Conservation (phyloP, 1,140 invertebrate species). For the Drosophila ohnishii region DNA sequence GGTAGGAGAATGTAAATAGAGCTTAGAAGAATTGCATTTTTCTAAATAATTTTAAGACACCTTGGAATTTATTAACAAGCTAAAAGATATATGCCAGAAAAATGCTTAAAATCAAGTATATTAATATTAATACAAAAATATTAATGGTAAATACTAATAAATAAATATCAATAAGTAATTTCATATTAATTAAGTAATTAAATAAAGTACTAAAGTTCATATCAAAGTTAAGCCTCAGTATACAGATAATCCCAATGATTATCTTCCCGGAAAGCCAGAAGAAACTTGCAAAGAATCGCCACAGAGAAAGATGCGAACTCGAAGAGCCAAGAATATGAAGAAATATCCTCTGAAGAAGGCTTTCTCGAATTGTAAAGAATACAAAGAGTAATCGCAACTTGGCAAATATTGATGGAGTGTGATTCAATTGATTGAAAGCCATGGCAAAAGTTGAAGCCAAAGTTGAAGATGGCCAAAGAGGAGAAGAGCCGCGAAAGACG, state of each 20-base stretch:
- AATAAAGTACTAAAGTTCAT: too few species aligned
- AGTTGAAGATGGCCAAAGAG: slow-evolving; percentile 8
- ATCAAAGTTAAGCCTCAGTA: not conserved
- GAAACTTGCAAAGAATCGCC: not conserved
- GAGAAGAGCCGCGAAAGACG: not conserved
- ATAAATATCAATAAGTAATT: not conserved
- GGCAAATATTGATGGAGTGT: slow-evolving; percentile 38
- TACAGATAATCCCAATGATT: not conserved
- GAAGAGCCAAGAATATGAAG: not conserved
- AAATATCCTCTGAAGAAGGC: not conserved
- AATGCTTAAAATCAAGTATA: too few species aligned
- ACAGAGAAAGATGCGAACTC: not conserved
- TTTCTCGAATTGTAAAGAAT: slow-evolving; percentile 1
- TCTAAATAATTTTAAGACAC: too few species aligned
- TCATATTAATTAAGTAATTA: not conserved
- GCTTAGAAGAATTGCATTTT: not conserved
- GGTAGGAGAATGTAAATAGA: not conserved
- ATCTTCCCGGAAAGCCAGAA: not conserved
- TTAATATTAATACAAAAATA: too few species aligned
- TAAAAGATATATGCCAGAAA: too few species aligned
- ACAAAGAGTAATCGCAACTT: slow-evolving; percentile 3
- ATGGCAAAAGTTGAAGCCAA: slow-evolving; percentile 22
- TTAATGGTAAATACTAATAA: too few species aligned
- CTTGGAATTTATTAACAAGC: too few species aligned
- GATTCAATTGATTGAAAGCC: slow-evolving; percentile 47